Evolutionary conservation across 2,888 invertebrate species (phyloP), one percentile per base, ranked within the genome.

Genomic region (Heteromurus nitidus): DNA sequence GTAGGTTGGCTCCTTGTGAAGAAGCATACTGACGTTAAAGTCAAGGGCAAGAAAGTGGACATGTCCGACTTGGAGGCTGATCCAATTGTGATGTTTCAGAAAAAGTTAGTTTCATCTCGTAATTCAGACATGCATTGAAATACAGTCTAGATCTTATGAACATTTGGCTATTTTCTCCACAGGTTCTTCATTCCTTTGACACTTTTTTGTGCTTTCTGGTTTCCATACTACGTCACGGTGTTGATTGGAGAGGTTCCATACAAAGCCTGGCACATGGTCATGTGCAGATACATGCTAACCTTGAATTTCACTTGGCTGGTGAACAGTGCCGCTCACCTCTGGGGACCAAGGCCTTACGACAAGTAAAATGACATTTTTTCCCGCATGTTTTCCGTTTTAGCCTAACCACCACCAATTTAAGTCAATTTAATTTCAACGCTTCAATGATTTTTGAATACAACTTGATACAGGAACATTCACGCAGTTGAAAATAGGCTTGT

Each of bases 291-390:
- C 90, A 93, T 93, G 73, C 91, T 93, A 84, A 95, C 95, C 0
- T 91, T 98, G 11, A 96, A 98, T 90, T 94, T 95, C 86, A 98
- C 98, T 0, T 98, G 95, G 92, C 93, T 94, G 88, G 97, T 98
- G n/a, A 98, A 98, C 89, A 96, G 96, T 89, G 94, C 95, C 16
- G 97, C 98, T 0, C 98, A 98, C 89, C 92, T 96, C 91, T 97
- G 92, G 89, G 98, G 98, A 86, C 94, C 92, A 89, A 93, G 93
- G 88, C 97, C 98, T 0, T 98, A 95, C 89, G 97, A 98, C 89
- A 92, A 92, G 93, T 93, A 89, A 92, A 92, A 90, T 18, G 31
- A n/a, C 24, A 11, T 36, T 36, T 7, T 13, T 36, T 36, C n/a
- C n/a, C n/a, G n/a, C n/a, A n/a, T n/a, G n/a, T n/a, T n/a, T n/a